phyloP scores from a whole-genome alignment of 2,113 vertebrate genomes.

The Chloebia gouldiae region DNA sequence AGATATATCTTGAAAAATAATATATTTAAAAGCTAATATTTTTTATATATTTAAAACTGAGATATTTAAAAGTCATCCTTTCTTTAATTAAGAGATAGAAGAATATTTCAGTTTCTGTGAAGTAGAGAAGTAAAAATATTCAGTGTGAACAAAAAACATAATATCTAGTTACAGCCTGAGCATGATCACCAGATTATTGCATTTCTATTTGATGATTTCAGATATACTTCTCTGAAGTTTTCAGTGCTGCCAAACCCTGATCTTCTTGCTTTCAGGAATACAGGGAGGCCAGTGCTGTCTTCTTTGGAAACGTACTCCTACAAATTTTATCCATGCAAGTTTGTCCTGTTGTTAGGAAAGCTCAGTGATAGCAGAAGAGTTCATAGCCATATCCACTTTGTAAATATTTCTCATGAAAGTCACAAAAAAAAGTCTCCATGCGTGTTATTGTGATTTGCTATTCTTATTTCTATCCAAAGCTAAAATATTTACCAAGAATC shows the following conservation, averaged over 20 bases:
- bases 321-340: background rate
- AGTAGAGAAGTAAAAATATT: background rate
- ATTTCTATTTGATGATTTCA: background rate
- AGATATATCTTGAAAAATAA: slow-evolving; percentile 38
- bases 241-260: background rate
- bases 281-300: background rate
- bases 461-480: background rate
- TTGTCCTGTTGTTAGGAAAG: background rate
- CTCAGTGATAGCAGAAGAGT: background rate
- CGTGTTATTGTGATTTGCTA: background rate
- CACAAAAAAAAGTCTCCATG: background rate
- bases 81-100: background rate
- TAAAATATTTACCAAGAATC: background rate
- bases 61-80: slow-evolving; percentile 13
- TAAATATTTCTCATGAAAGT: background rate
- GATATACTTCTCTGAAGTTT: background rate
- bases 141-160: background rate
- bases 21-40: background rate
- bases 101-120: background rate
- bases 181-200: background rate
- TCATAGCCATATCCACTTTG: background rate
- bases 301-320: background rate
- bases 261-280: background rate
- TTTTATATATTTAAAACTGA: background rate
- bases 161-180: background rate